phyloP scores from a whole-genome alignment of 2,888 invertebrate species.

The Thelaira solivaga region DNA sequence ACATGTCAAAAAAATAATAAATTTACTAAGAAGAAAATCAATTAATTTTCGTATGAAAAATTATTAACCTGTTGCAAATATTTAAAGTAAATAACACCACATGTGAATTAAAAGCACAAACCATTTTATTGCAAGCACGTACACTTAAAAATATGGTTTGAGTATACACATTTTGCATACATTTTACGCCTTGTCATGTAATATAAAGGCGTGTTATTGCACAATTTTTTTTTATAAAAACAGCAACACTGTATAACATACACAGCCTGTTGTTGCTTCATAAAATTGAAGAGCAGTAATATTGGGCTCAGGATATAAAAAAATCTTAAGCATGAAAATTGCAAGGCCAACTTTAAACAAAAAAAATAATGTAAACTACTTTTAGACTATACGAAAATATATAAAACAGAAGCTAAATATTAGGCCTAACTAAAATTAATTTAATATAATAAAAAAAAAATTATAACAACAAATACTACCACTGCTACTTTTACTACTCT shows the following conservation, averaged over 20 bases:
- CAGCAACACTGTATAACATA: not conserved
- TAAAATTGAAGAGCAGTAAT: constrained; percentile 40
- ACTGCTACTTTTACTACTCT: too few relatives aligned
- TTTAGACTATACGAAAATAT: constrained; percentile 40
- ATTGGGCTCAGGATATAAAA: constrained; percentile 1
- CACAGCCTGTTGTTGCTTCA: constrained; percentile 28
- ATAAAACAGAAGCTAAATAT: constrained; percentile 18
- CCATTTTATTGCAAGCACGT: not conserved
- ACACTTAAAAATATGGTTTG: constrained; percentile 43
- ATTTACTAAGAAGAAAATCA: too few relatives aligned
- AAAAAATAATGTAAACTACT: too few relatives aligned
- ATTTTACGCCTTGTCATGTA: constrained; percentile 47
- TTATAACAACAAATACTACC: too few relatives aligned
- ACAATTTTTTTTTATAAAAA: not conserved
- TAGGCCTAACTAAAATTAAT: not conserved
- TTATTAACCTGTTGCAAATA: constrained; percentile 37
- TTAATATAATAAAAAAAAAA: too few relatives aligned
- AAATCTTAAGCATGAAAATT: constrained; percentile 22
- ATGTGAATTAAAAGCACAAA: not conserved
- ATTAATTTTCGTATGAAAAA: too few relatives aligned
- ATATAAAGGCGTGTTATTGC: constrained; percentile 44
- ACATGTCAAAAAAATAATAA: too few relatives aligned
- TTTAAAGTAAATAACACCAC: not conserved
- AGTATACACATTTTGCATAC: constrained; percentile 8
- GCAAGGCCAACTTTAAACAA: too few relatives aligned